Evolutionary conservation across 2,797 vertebrate genomes (phyloP), one percentile per base, ranked within the genome.

Genomic region (Cirrhinus molitorella): DNA sequence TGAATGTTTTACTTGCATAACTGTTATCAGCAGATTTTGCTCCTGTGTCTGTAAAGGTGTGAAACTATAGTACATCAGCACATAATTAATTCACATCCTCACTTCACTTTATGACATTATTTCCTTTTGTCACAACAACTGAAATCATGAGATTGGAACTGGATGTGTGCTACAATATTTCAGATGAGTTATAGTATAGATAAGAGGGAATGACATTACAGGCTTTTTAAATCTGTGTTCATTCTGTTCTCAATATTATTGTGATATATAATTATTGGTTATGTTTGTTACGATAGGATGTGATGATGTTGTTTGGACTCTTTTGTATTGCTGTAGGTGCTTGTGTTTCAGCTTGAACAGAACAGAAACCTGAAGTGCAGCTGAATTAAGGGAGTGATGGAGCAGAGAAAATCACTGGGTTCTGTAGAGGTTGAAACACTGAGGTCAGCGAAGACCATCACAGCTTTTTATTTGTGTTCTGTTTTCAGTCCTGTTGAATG

Each of bases 361-460:
- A 75, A 57, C 74, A 61, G 74, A 77, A 21, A 28, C 37, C 59
- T 66, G 28, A 79, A 79, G 61, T 66, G 61, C 59, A n/a, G 59
- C 25, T 79, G 61, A 79, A 79, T 79, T 45, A 45, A 63, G 16
- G 40, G 75, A 31, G 57, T 11, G 25, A 63, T 78, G 57, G 76
- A 61, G 23, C 37, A 28, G 53, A 76, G 9, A 23, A 10, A 13
- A 57, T 45, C 40, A n/a, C 3, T 55, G 66, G 45, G 45, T 1
- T 70, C 85, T 21, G 45, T 31, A 81, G 43, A 37, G 31, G n/a
- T 63, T 61, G 57, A 47, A 63, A 63, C 75, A 37, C 43, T 28
- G 57, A 78, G 75, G 57, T 77, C 57, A 77, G 16, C 5, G 3
- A 31, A 61, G n/a, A 43, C 14, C 55, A 40, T 76, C n/a, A 75